Evolutionary conservation across 1,140 invertebrate species (phyloP).

Genomic region (Mercenaria mercenaria): DNA sequence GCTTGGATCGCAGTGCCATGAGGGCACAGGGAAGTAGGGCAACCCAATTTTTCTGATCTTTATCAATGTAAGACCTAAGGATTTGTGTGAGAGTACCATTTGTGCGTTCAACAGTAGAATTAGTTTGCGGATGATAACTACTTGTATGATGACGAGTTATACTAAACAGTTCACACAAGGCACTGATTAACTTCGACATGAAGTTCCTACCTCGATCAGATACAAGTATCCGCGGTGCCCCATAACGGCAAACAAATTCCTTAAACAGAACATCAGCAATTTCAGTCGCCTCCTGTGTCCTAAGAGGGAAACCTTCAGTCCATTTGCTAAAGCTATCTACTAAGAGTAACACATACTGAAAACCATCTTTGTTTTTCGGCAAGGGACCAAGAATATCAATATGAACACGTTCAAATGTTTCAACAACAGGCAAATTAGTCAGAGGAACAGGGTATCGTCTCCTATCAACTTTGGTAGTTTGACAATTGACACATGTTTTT

Average conservation of each 20-base stretch:
- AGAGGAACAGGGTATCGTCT: slow-evolving; percentile 37
- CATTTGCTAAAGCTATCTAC: slow-evolving; percentile 65
- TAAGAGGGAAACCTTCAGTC: slow-evolving; percentile 47
- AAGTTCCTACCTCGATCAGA: slow-evolving; percentile 69
- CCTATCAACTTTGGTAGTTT: slow-evolving; percentile 52
- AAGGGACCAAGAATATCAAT: slow-evolving; percentile 70
- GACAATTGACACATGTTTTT: slow-evolving; percentile 67
- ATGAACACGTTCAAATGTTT: slow-evolving; percentile 44
- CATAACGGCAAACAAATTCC: slow-evolving; percentile 56
- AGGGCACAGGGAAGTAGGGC: slow-evolving; percentile 6
- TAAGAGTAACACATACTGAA: slow-evolving; percentile 62
- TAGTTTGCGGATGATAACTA: slow-evolving; percentile 71
- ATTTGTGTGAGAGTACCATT: slow-evolving; percentile 28
- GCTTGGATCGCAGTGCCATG: slow-evolving; percentile 24
- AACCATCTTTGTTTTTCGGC: slow-evolving; percentile 49
- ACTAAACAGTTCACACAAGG: slow-evolving; percentile 68
- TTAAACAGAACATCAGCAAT: slow-evolving; percentile 37
- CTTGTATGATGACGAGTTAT: slow-evolving; percentile 65
- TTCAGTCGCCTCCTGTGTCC: slow-evolving; percentile 21
- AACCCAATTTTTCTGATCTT: slow-evolving; percentile 49
- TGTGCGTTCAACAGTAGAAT: slow-evolving; percentile 66
- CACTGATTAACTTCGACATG: slow-evolving; percentile 62
- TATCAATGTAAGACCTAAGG: slow-evolving; percentile 24
- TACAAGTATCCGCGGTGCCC: slow-evolving; percentile 55
- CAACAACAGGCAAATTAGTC: slow-evolving; percentile 53